These are phyloP conservation scores for Motacilla tschutschensis DNA, from an alignment of 2,113 vertebrate species.

Conservation along the genomic window DNA sequence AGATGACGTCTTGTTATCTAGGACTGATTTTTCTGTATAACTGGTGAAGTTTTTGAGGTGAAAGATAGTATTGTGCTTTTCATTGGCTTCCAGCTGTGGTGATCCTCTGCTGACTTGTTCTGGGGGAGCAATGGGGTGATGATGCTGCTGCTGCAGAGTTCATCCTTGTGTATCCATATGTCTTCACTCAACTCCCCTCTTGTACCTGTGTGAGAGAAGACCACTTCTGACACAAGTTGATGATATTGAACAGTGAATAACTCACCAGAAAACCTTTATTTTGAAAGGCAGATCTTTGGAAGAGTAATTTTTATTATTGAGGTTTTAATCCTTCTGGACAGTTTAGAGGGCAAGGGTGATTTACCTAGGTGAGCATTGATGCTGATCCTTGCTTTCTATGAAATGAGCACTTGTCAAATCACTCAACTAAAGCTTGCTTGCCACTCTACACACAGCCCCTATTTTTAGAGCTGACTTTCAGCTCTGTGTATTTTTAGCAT, in stretches of 20 bases:
- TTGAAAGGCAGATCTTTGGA: neutral
- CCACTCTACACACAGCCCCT: neutral
- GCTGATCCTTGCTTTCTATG: neutral
- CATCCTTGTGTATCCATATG: neutral
- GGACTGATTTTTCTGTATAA: neutral
- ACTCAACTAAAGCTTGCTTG: neutral
- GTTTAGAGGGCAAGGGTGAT: neutral
- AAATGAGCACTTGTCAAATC: neutral
- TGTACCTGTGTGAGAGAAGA: neutral
- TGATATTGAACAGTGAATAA: neutral
- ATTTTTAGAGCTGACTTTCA: neutral
- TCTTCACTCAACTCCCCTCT: neutral
- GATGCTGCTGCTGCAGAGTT: neutral
- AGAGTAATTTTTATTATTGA: neutral
- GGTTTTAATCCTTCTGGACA: neutral
- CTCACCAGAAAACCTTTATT: neutral
- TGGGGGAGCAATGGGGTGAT: neutral
- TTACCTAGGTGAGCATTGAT: neutral
- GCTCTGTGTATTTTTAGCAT: neutral
- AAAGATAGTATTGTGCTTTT: neutral
- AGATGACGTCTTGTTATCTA: neutral
- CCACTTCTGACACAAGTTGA: neutral
- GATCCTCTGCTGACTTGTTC: neutral
- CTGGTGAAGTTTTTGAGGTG: neutral
- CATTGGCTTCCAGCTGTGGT: neutral